Conservation (phyloP, 2,797 vertebrate genomes). For the Phalloptychus januarius region DNA sequence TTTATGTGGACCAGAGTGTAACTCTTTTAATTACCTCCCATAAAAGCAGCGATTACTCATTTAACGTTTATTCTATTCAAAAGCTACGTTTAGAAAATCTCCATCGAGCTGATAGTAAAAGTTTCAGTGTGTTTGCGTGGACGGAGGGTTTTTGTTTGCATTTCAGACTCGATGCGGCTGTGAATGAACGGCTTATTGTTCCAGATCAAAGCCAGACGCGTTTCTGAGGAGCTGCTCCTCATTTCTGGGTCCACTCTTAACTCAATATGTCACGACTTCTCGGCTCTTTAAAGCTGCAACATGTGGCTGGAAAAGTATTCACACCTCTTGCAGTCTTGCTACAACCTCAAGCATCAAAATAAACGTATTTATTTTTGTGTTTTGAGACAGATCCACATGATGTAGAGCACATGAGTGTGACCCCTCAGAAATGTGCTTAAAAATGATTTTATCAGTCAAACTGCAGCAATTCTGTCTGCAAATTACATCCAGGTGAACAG, state of each 20-base stretch:
- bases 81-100: conserved; percentile 31
- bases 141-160: conserved; percentile 32
- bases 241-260: conserved; percentile 54
- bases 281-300: conserved; percentile 35
- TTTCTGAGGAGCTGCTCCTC: conserved; percentile 51
- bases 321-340: background rate
- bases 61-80: conserved; percentile 21
- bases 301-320: conserved; percentile 30
- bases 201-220: conserved; percentile 58
- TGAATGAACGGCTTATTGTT: conserved; percentile 60
- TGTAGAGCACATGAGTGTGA: background rate
- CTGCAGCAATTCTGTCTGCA: too few relatives aligned
- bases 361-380: background rate
- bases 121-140: conserved; percentile 17
- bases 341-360: background rate
- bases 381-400: background rate
- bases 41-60: conserved; percentile 42
- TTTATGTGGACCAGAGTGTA: conserved; percentile 53
- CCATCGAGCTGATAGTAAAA: background rate
- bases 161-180: conserved; percentile 46
- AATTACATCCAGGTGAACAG: too few relatives aligned
- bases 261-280: conserved; percentile 54
- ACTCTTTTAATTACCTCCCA: conserved; percentile 53
- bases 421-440: too few relatives aligned
- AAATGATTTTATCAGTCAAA: too few relatives aligned